phyloP scores from a whole-genome alignment of 2,888 invertebrate genomes.

The Euphydryas editha region DNA sequence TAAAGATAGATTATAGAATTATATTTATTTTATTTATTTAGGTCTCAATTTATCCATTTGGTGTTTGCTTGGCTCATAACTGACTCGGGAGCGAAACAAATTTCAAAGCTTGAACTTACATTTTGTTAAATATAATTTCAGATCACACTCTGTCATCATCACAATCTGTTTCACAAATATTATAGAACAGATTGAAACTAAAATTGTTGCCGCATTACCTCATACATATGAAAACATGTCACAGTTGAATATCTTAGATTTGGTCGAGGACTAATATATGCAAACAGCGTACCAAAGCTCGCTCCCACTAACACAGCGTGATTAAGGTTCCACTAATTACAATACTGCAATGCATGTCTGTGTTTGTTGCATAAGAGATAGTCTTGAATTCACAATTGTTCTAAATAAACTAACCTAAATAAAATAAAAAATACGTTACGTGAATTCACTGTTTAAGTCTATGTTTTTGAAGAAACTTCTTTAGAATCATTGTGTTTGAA shows the following conservation, averaged over 20 bases:
- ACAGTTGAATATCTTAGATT: constrained; percentile 9
- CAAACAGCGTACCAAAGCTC: constrained; percentile 8
- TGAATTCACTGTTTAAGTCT: not conserved
- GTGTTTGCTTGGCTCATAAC: no score
- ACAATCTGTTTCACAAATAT: no score
- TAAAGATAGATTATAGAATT: no score
- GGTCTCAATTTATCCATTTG: no score
- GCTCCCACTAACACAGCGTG: constrained; percentile 3
- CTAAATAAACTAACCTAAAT: not conserved
- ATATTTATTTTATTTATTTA: no score
- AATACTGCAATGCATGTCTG: constrained; percentile 11
- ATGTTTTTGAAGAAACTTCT: no score
- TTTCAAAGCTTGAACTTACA: no score
- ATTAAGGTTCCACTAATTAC: constrained; percentile 14
- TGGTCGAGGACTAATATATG: constrained; percentile 5
- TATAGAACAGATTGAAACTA: not conserved
- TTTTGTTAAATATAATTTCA: no score
- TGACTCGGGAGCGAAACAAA: no score
- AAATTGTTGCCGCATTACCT: not conserved
- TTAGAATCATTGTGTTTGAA: no score
- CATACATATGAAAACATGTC: constrained; percentile 9
- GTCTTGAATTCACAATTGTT: constrained; percentile 5
- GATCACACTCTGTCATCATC: no score
- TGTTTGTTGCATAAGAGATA: constrained; percentile 8
- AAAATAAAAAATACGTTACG: not conserved